Conservation (phyloP, 2,888 invertebrate species). For the Noctua janthe region DNA sequence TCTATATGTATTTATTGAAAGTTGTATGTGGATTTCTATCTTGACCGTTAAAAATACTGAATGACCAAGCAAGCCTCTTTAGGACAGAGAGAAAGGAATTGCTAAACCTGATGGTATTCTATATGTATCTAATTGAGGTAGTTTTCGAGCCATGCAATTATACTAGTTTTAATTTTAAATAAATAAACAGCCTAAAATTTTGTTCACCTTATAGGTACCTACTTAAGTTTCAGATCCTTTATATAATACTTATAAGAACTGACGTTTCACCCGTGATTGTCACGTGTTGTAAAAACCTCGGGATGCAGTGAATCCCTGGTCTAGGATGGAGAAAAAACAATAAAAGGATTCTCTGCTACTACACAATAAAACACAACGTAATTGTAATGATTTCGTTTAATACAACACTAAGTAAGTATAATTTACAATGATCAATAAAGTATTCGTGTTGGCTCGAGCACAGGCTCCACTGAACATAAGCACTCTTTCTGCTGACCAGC, state of each 20-base stretch:
- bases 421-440: constrained; percentile 88
- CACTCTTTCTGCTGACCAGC: constrained; percentile 50
- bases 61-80: not conserved
- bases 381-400: constrained; percentile 90
- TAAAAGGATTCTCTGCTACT: not conserved
- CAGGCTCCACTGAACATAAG: constrained; percentile 57
- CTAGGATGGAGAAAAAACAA: not conserved
- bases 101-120: not conserved
- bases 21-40: not conserved
- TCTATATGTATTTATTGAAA: not conserved
- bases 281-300: not conserved
- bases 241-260: not conserved
- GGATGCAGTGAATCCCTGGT: not conserved
- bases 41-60: not conserved
- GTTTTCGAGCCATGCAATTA: not conserved
- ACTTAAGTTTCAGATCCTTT: not conserved
- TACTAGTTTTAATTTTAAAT: not conserved
- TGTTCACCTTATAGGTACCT: not conserved
- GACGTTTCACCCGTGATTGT: not conserved
- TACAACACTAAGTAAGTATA: constrained; percentile 91
- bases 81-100: not conserved
- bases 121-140: not conserved
- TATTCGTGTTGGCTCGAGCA: constrained; percentile 74
- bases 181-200: not conserved
- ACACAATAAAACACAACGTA: constrained; percentile 69